Evolutionary conservation across 2,797 vertebrate species (phyloP).

Genomic region (Micrastur ruficollis): DNA sequence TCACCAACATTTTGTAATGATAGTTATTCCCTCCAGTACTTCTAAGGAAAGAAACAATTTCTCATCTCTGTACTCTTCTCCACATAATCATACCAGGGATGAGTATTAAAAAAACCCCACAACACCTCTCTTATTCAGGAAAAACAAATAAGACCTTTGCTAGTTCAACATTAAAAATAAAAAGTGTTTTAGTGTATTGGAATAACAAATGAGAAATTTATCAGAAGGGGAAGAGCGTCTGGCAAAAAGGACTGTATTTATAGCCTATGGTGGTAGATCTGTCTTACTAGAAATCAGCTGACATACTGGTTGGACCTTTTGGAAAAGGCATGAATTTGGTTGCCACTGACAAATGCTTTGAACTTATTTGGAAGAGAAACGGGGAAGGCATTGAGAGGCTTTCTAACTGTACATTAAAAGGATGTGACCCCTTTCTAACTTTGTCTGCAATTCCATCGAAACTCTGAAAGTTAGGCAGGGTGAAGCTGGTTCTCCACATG

Average conservation of each 20-base stretch:
- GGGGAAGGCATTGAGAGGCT: not conserved
- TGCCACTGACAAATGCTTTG: not conserved
- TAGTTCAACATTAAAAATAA: not conserved
- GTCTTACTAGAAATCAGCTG: not conserved
- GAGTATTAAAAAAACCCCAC: not conserved
- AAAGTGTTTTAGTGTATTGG: not conserved
- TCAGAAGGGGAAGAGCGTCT: not conserved
- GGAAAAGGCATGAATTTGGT: not conserved
- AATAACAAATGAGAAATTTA: slow-evolving; percentile 14
- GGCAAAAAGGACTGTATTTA: not conserved
- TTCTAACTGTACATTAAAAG: not conserved
- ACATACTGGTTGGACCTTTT: not conserved
- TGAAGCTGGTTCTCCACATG: not conserved
- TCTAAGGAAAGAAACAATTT: slow-evolving; percentile 12
- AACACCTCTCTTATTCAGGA: not conserved
- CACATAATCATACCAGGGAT: not conserved
- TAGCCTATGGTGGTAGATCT: not conserved
- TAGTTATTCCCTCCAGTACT: slow-evolving; percentile 44
- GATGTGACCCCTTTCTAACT: not conserved
- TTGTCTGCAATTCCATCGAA: not conserved
- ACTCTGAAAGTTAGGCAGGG: not conserved
- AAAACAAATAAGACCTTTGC: slow-evolving; percentile 31
- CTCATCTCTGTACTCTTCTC: slow-evolving; percentile 12
- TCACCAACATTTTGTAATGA: slow-evolving; percentile 8
- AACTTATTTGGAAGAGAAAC: not conserved